Evolutionary conservation across 2,113 vertebrate species (phyloP).

Genomic region (Arizona elegans): DNA sequence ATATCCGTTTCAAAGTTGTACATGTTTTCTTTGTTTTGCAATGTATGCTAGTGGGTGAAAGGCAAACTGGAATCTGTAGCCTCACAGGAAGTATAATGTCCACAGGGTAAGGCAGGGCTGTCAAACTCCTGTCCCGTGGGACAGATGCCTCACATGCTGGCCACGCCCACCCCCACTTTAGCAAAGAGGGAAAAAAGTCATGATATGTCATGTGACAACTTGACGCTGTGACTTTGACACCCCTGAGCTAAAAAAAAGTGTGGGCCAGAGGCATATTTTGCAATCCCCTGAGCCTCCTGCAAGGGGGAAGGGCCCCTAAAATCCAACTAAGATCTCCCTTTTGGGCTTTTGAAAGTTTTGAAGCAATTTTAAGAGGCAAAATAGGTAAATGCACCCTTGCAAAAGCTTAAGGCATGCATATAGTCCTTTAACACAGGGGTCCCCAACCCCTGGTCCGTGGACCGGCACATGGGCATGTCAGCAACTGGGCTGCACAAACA

Average conservation of each 20-base stretch:
- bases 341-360: neutral
- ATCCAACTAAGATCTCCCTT: neutral
- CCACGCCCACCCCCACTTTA: too few species aligned
- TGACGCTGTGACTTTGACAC: too few species aligned
- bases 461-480: too few species aligned
- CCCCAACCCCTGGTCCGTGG: too few species aligned
- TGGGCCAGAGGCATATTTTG: neutral
- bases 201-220: too few species aligned
- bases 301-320: neutral
- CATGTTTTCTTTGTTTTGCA: neutral
- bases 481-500: too few species aligned
- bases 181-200: too few species aligned
- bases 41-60: neutral
- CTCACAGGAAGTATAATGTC: neutral
- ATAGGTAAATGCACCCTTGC: neutral
- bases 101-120: neutral
- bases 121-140: accelerated
- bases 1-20: neutral
- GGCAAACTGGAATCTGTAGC: neutral
- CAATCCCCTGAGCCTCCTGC: neutral
- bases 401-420: neutral
- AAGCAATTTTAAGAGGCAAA: neutral
- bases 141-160: too few species aligned
- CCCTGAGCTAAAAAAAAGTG: neutral
- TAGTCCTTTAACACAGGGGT: neutral